These are phyloP conservation scores for Sphaeramia orbicularis DNA, from an alignment of 2,797 vertebrate species.

Conservation along the genomic window DNA sequence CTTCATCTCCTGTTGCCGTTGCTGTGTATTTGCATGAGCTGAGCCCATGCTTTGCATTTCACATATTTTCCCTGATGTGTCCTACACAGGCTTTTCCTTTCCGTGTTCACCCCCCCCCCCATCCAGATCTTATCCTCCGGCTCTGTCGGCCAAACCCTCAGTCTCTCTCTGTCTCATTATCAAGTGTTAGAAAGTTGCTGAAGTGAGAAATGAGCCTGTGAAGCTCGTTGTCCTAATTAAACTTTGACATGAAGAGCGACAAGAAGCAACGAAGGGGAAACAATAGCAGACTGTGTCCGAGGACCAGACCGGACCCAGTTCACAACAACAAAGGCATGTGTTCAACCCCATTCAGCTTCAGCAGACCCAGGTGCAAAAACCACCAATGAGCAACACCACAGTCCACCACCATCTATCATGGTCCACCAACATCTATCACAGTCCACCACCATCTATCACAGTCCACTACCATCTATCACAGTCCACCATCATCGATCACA, in stretches of 20 bases:
- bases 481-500: too few relatives aligned
- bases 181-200: conserved; percentile 95
- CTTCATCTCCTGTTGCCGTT: conserved; percentile 24
- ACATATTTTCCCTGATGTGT: conserved; percentile 29
- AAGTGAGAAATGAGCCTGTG: conserved; percentile 94
- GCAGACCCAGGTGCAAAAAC: conserved; percentile 91
- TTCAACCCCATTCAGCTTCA: conserved; percentile 91
- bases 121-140: conserved; percentile 2
- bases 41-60: conserved; percentile 57
- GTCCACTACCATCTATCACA: too few relatives aligned
- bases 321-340: conserved; percentile 92
- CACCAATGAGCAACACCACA: too few relatives aligned
- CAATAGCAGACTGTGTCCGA: conserved; percentile 89
- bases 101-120: neutral
- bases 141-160: too few relatives aligned
- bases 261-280: conserved; percentile 93
- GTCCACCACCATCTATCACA: too few relatives aligned
- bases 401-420: too few relatives aligned
- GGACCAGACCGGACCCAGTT: conserved; percentile 89
- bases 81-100: conserved; percentile 27
- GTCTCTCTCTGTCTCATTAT: conserved; percentile 88
- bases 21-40: conserved; percentile 65
- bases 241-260: conserved; percentile 94
- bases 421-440: too few relatives aligned
- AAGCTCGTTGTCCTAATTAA: conserved; percentile 96